Base-by-base conservation (phyloP, 2,888 invertebrate species). In the Boloria selene region DNA sequence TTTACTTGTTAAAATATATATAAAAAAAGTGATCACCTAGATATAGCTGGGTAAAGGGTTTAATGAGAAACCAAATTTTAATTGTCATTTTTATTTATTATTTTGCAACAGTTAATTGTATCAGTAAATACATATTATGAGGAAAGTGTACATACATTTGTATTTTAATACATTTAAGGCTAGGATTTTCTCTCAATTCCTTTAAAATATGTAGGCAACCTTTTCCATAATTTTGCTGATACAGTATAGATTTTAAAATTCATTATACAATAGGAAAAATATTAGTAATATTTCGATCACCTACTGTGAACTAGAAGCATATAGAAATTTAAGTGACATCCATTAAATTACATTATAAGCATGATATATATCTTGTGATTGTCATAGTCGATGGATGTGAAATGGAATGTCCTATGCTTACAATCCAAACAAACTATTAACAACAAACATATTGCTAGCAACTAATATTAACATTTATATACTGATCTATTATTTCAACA, bases 381-480 rank as follows among this genome's bases (percentile, higher is more conserved):
- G 64, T 58, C 51, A 52, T 64, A 66, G 60, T 64, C 64, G 61
- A 76, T 77, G 73, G 82, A 77, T 76, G 76, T 74, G 72, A 76
- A 78, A 77, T 85, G 88, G 87, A 87, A 88, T 88, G 87, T 87
- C 56, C 55, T 69, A 71, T 69, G 71, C 64, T 59, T 60, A 61
- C 63, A 60, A 71, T 70, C 61, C 63, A 60, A 50, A 64, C 45
- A 47, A 52, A 54, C 54, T 65, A 60, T 51, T 55, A 63, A 56
- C 47, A 64, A 60, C 59, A 59, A 26, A 50, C 56, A 62, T 38
- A 38, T 38, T 42, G 31, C 31, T 52, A 47, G 51, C 47, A 53
- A 53, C 42, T 61, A 53, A 53, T 54, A 53, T 53, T 50, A 61
- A 54, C 47, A 52, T 50, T 53, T 51, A 64, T 47, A 47, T 58